phyloP scores from a whole-genome alignment of 2,888 invertebrate genomes.

The Phymatocera aterrima region DNA sequence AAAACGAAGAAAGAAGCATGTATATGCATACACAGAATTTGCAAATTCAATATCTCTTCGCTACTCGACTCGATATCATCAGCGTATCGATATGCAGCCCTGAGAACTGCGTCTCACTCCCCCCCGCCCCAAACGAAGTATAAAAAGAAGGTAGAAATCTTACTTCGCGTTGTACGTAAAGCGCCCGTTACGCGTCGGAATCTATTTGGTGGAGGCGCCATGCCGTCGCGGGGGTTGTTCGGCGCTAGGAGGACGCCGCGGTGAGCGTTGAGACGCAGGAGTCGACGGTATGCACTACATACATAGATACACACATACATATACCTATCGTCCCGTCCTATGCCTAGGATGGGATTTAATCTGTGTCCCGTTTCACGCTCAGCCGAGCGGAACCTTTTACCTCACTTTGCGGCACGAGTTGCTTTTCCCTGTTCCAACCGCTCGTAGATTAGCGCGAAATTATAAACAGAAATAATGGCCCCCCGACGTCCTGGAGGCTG shows the following conservation, averaged over 20 bases:
- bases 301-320: no score
- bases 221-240: slow-evolving; percentile 40
- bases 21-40: no score
- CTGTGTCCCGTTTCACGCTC: slow-evolving; percentile 78
- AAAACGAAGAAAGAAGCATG: no score
- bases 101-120: no score
- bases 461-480: slow-evolving; percentile 73
- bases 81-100: no score
- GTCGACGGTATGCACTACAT: slow-evolving; percentile 67
- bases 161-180: background rate
- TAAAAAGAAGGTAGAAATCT: no score
- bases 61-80: no score
- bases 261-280: slow-evolving; percentile 54
- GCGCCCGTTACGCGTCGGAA: slow-evolving; percentile 1
- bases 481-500: no score
- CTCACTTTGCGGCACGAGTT: slow-evolving; percentile 73
- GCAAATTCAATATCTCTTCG: no score
- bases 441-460: slow-evolving; percentile 77
- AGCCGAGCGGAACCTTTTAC: slow-evolving; percentile 76
- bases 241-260: slow-evolving; percentile 44
- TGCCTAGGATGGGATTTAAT: slow-evolving; percentile 77
- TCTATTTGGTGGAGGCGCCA: slow-evolving; percentile 20
- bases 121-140: no score
- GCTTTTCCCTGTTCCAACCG: slow-evolving; percentile 72
- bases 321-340: no score